Evolutionary conservation across 2,888 invertebrate genomes (phyloP).

Genomic region (Junonia oenone): DNA sequence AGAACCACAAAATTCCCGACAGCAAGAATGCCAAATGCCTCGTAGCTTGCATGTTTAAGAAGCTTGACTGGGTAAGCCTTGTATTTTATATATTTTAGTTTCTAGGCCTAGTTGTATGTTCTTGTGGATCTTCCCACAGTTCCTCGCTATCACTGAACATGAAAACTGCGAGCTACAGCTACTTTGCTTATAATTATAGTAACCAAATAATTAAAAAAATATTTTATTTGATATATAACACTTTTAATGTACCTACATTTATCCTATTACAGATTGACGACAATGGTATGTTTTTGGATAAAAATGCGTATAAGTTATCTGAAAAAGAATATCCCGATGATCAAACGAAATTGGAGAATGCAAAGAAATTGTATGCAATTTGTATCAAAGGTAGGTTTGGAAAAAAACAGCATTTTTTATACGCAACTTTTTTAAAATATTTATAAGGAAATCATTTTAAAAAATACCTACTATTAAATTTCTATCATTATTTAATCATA

Average conservation of each 20-base stretch:
- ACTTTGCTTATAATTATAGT: background rate
- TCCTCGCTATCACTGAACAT: no score
- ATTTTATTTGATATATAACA: no score
- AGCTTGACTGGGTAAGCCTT: conserved; percentile 62
- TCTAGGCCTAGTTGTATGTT: no score
- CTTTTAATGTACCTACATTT: no score
- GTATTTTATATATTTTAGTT: no score
- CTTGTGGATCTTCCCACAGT: no score
- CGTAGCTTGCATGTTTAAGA: conserved; percentile 65
- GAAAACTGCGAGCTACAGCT: no score
- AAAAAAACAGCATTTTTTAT: no score
- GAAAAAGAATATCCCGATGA: conserved; percentile 52
- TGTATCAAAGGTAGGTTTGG: conserved; percentile 55
- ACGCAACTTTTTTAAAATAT: no score
- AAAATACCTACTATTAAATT: no score
- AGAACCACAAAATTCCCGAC: conserved; percentile 53
- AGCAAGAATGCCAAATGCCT: conserved; percentile 61
- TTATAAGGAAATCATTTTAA: no score
- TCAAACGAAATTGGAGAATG: conserved; percentile 43
- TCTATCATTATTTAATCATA: no score
- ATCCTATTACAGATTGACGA: conserved; percentile 57
- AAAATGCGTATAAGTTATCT: conserved; percentile 43
- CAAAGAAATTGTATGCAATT: conserved; percentile 51
- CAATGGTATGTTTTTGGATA: conserved; percentile 56
- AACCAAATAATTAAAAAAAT: background rate